Percentiles rank a stretch among this genome's conserved stretches.
Evolutionary conservation across 2,113 vertebrate genomes (phyloP).

Genomic region (Phoenicopterus ruber): DNA sequence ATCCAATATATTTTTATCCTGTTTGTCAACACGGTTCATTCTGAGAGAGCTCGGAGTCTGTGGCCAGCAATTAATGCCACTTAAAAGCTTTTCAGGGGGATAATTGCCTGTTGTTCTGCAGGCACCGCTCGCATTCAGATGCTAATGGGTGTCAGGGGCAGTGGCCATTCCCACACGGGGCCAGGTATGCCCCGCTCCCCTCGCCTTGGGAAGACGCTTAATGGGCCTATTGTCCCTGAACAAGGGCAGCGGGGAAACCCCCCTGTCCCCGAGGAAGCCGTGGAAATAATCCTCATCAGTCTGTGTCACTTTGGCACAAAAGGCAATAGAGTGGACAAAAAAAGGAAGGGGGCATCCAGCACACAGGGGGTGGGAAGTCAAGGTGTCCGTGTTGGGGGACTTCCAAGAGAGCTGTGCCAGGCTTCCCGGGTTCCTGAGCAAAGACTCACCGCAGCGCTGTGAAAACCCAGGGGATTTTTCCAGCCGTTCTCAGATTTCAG

Average conservation of each 20-base stretch:
- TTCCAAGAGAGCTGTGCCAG: background rate
- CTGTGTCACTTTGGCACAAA: constrained; percentile 55
- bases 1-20: constrained; percentile 18
- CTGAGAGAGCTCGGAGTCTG: background rate
- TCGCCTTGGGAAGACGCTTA: background rate
- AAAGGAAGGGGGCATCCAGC: background rate
- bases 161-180: constrained; percentile 48
- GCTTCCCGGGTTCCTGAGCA: background rate
- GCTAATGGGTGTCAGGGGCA: constrained; percentile 46
- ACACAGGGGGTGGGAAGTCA: background rate
- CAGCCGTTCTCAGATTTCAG: background rate
- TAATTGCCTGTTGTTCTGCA: constrained; percentile 64
- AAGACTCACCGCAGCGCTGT: accelerated
- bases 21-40: constrained; percentile 50
- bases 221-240: constrained; percentile 46
- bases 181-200: constrained; percentile 49
- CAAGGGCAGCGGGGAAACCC: constrained; percentile 7
- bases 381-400: background rate
- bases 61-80: constrained; percentile 65
- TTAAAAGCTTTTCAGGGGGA: constrained; percentile 63
- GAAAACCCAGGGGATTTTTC: background rate
- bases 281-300: constrained; percentile 62
- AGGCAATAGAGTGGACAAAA: background rate
- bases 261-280: constrained; percentile 44
- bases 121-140: constrained; percentile 58